Conservation (phyloP, 2,888 invertebrate species). For the Microplitis manilae region DNA sequence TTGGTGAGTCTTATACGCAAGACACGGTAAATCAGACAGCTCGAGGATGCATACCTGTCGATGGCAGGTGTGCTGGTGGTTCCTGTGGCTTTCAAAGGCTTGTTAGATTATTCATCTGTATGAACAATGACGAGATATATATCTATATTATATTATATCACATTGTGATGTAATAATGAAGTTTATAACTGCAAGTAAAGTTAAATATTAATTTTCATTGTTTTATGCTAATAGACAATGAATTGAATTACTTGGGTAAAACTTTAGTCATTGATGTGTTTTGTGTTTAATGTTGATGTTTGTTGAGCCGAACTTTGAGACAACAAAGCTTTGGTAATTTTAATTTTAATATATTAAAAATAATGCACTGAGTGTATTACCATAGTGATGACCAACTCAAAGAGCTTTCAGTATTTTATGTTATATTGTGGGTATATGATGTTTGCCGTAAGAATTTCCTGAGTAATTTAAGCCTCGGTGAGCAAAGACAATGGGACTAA, state of each 20-base stretch:
- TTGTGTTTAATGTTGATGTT: background rate
- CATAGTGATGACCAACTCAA: constrained; percentile 5
- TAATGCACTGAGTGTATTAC: background rate
- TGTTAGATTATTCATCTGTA: background rate
- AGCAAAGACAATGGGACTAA: constrained; percentile 5
- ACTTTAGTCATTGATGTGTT: background rate
- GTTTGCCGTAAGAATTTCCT: constrained; percentile 19
- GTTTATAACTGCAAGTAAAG: background rate
- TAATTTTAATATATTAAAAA: background rate
- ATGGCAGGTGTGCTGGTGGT: constrained; percentile 41
- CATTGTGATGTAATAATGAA: background rate
- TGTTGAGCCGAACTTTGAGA: too few relatives aligned
- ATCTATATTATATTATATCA: background rate
- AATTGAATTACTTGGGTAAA: background rate
- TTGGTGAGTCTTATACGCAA: constrained; percentile 2
- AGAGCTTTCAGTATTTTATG: background rate
- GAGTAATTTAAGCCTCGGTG: constrained; percentile 16
- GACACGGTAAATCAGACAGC: constrained; percentile 34
- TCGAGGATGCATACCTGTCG: constrained; percentile 39
- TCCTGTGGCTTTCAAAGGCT: constrained; percentile 19
- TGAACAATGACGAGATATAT: background rate
- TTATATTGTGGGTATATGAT: background rate
- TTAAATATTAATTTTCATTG: background rate
- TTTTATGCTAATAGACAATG: background rate
- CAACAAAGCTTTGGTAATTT: background rate